phyloP scores from a whole-genome alignment of 37 sponge, comb jelly and placozoan genomes.

The Amphimedon queenslandica region DNA sequence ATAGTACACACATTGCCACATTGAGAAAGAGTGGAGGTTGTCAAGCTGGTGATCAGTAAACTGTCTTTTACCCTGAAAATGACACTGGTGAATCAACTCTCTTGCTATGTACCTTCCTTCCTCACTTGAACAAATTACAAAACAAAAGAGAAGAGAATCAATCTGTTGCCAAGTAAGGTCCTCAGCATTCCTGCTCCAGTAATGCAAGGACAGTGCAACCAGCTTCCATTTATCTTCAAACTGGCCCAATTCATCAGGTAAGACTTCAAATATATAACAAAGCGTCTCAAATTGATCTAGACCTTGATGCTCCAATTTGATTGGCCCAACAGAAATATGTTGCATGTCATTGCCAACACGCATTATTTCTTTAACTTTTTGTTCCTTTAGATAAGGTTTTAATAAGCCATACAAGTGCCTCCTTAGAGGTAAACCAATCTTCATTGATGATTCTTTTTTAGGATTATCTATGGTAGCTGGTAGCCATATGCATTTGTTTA shows the following conservation, averaged over 20 bases:
- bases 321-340: too few species aligned
- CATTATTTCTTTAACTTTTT: too few species aligned
- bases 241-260: background rate
- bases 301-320: too few species aligned
- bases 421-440: background rate
- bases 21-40: too few species aligned
- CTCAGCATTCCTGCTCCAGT: background rate
- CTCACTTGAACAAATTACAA: background rate
- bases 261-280: background rate
- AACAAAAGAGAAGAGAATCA: background rate
- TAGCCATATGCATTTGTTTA: background rate
- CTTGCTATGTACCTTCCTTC: too few species aligned
- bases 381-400: background rate
- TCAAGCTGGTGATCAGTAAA: too few species aligned
- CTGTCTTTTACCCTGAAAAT: too few species aligned
- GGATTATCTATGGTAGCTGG: background rate
- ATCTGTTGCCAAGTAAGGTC: background rate
- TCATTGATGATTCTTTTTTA: background rate
- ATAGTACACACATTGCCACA: too few species aligned
- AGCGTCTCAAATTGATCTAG: too few species aligned
- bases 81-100: too few species aligned
- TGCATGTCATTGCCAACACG: too few species aligned
- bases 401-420: background rate
- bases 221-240: background rate
- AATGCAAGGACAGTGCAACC: background rate